phyloP scores from a whole-genome alignment of 1,140 invertebrate species.

The Nasonia giraulti region DNA sequence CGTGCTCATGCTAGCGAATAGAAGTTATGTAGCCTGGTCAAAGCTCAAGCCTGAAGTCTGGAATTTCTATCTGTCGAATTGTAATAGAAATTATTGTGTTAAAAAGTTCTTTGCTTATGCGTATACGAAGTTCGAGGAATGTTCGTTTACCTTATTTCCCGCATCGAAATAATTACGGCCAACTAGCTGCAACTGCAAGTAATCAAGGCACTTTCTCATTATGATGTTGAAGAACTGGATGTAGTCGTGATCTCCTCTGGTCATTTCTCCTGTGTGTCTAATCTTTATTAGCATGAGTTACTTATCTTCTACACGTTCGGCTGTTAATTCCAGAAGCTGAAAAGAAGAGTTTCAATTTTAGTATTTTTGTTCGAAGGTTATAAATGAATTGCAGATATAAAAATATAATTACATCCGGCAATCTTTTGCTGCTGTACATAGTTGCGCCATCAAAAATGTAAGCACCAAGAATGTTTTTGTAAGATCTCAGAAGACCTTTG shows the following conservation, averaged over 20 bases:
- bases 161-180: constrained; percentile 88
- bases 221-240: constrained; percentile 82
- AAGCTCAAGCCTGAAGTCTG: constrained; percentile 76
- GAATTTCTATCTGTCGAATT: constrained; percentile 60
- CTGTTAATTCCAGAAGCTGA: constrained; percentile 62
- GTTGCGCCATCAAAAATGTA: constrained; percentile 75
- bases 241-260: constrained; percentile 65
- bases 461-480: constrained; percentile 75
- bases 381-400: constrained; percentile 2
- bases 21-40: constrained; percentile 88
- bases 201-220: constrained; percentile 80
- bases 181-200: constrained; percentile 80
- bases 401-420: constrained; percentile 55
- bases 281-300: constrained; percentile 63
- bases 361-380: not conserved
- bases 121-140: too few relatives aligned
- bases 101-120: not conserved
- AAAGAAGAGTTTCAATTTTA: constrained; percentile 28
- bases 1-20: constrained; percentile 84
- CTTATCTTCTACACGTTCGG: constrained; percentile 61
- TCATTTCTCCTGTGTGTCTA: constrained; percentile 62
- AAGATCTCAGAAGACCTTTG: constrained; percentile 77
- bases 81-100: not conserved
- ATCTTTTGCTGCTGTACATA: constrained; percentile 64
- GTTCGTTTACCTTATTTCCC: constrained; percentile 74